Evolutionary conservation across 2,797 vertebrate species (phyloP), one percentile per base, ranked within the genome.

Genomic region (Alfaro cultratus): DNA sequence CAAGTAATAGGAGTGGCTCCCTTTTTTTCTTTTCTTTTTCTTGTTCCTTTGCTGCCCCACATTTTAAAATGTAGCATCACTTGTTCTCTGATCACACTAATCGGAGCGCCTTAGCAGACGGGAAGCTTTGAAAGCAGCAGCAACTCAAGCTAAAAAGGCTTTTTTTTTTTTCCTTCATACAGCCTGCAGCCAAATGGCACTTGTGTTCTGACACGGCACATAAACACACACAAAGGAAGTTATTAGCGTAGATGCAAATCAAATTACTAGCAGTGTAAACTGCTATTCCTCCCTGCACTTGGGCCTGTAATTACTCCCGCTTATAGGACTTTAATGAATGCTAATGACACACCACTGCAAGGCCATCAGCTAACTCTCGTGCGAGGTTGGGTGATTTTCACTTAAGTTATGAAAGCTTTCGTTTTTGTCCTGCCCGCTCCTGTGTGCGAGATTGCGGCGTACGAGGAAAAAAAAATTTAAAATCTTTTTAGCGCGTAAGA

Each of bases 231-330:
- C 95, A 96, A 96, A 96, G 94, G 96, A 96, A 95, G 93, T 96
- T 95, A 96, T 96, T 96, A 96, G 96, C 96, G 94, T 96, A 96
- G 96, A 96, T 96, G 96, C 95, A 96, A 96, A 96, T 96, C 96
- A 96, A 96, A 96, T 96, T 96, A 95, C 94, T 94, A 94, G 93
- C 95, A 95, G 94, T 96, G 95, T 96, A 96, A 96, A 96, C 95
- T 95, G 94, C 92, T 93, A 94, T 96, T 96, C 93, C 93, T 96
- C 91, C 91, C 91, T 95, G 95, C 95, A 95, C 94, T 95, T 94
- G 94, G 90, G 94, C 93, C 95, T 96, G 94, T 96, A 96, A 96
- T 96, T 96, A 96, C 96, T 95, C 90, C 94, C 91, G 95, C 93
- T 96, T 95, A 95, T 95, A 95, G 90, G 92, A 92, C 93, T 95